Percentiles rank a stretch among this genome's conserved stretches.
These are phyloP conservation scores for Sinocyclocheilus anshuiensis DNA, from an alignment of 2,113 vertebrate species.

Conservation along the genomic window DNA sequence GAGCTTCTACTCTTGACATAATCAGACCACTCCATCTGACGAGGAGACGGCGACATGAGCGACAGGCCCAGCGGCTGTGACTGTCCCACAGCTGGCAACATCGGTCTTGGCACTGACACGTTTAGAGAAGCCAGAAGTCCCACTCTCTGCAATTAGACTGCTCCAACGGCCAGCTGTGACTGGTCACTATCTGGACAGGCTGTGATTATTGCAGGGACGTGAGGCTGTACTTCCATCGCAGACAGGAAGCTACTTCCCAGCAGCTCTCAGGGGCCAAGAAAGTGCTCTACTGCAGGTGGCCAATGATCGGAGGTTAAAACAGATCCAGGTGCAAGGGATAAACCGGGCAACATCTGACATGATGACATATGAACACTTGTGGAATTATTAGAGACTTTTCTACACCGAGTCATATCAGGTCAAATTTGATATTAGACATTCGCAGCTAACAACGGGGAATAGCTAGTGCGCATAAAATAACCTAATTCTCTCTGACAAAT, in stretches of 20 bases:
- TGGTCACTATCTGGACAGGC: conserved; percentile 65
- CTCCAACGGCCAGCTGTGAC: conserved; percentile 71
- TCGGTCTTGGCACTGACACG: conserved; percentile 57
- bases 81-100: conserved; percentile 64
- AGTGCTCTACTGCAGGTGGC: conserved; percentile 30
- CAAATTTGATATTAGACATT: conserved; percentile 21
- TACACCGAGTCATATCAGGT: background rate
- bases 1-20: conserved; percentile 32
- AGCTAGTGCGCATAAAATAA: background rate
- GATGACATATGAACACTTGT: background rate
- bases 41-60: background rate
- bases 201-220: conserved; percentile 67
- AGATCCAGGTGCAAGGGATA: conserved; percentile 20
- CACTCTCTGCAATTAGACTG: conserved; percentile 73
- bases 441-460: conserved; percentile 15
- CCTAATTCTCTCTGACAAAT: conserved; percentile 13
- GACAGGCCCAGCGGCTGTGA: conserved; percentile 55
- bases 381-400: background rate
- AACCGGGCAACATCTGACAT: background rate
- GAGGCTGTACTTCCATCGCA: conserved; percentile 60
- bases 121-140: conserved; percentile 67
- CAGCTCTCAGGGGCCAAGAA: conserved; percentile 28
- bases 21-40: conserved; percentile 35
- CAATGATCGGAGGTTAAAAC: conserved; percentile 41
- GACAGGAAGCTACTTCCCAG: conserved; percentile 68